phyloP scores from a whole-genome alignment of 1,140 invertebrate genomes.

The Neotoxoptera formosana region DNA sequence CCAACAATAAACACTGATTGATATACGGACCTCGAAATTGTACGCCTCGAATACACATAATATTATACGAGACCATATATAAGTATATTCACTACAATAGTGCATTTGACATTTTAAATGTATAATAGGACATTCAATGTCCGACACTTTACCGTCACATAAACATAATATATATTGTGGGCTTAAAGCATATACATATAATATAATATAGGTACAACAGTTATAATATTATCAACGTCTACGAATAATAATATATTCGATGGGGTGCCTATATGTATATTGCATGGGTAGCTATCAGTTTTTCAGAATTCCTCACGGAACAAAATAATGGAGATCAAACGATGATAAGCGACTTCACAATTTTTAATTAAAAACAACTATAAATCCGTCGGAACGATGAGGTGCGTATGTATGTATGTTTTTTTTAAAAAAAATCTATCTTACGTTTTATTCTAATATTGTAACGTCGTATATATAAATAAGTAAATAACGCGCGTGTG shows the following conservation, averaged over 20 bases:
- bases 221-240: not conserved
- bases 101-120: not conserved
- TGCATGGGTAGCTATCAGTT: not conserved
- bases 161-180: too few species aligned
- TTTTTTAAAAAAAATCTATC: too few species aligned
- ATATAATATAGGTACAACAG: not conserved
- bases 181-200: not conserved
- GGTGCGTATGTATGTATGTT: not conserved
- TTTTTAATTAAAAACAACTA: slow-evolving; percentile 34
- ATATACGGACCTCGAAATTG: not conserved
- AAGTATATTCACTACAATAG: not conserved
- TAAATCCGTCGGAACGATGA: not conserved
- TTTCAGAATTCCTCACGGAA: not conserved
- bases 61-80: not conserved
- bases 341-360: not conserved
- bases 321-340: not conserved
- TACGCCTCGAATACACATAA: not conserved
- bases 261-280: not conserved
- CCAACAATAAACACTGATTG: not conserved
- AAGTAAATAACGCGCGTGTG: not conserved
- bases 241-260: not conserved
- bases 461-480: not conserved
- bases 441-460: not conserved
- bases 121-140: not conserved
- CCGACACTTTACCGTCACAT: not conserved